Evolutionary conservation across 2,797 vertebrate genomes (phyloP).

Genomic region (Coregonus sp.): DNA sequence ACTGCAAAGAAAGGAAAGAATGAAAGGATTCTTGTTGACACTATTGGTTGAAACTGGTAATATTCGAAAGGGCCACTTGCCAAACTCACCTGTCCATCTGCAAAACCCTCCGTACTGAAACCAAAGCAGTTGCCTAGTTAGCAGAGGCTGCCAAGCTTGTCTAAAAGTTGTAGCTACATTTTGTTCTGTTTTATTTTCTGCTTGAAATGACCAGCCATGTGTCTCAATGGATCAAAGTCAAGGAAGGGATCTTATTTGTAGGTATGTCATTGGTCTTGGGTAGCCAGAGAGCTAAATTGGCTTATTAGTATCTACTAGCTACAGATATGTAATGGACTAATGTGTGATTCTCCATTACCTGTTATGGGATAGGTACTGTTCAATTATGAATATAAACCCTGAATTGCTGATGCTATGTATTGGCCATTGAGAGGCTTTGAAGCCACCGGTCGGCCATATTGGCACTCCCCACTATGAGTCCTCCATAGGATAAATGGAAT

Average conservation of each 20-base stretch:
- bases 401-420: too few species aligned
- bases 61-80: neutral
- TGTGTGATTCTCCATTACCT: too few species aligned
- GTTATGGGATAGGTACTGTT: neutral
- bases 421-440: too few species aligned
- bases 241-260: conserved; percentile 88
- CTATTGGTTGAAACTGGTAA: too few species aligned
- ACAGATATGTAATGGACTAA: neutral
- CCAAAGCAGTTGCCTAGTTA: neutral
- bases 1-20: too few species aligned
- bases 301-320: neutral
- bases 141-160: neutral
- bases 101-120: conserved; percentile 5
- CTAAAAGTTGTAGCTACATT: neutral
- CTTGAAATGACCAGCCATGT: neutral
- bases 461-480: too few species aligned
- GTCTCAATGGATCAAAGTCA: conserved; percentile 86
- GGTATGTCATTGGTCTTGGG: conserved; percentile 70
- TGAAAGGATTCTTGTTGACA: too few species aligned
- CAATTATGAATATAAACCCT: neutral
- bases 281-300: neutral
- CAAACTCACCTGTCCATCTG: conserved; percentile 4
- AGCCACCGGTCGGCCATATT: too few species aligned
- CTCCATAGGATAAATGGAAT: too few species aligned
- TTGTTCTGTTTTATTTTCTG: neutral